Conservation (phyloP, 1,140 invertebrate species). For the Drosophila tristis region DNA sequence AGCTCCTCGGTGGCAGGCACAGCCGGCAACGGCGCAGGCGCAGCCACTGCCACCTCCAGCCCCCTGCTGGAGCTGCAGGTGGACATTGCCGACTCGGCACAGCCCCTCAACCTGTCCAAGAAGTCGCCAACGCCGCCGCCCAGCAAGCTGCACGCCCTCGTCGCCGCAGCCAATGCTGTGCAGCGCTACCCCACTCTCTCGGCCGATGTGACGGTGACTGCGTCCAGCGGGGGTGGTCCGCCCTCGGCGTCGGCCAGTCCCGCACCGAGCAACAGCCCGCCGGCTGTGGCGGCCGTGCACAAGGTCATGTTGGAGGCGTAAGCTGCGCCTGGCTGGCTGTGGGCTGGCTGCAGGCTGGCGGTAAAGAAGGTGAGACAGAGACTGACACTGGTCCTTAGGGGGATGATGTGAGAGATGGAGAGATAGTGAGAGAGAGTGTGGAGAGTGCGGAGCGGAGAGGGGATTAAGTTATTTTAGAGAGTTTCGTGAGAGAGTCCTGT, state of each 20-base stretch:
- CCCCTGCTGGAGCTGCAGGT: constrained; percentile 90
- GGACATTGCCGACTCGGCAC: constrained; percentile 91
- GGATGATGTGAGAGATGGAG: constrained; percentile 20
- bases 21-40: constrained; percentile 82
- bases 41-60: constrained; percentile 85
- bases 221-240: constrained; percentile 45
- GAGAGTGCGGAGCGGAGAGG: constrained; percentile 21
- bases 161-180: constrained; percentile 73
- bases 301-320: constrained; percentile 87
- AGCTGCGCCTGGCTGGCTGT: constrained; percentile 55
- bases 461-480: constrained; percentile 65
- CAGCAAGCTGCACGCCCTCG: constrained; percentile 84
- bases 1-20: constrained; percentile 24
- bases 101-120: constrained; percentile 94
- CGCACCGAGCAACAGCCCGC: constrained; percentile 45
- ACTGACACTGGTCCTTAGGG: constrained; percentile 10
- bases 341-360: not conserved
- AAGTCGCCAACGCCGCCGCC: constrained; percentile 93
- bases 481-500: constrained; percentile 37
- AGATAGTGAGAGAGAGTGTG: constrained; percentile 4
- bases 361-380: constrained; percentile 47
- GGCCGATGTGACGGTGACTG: constrained; percentile 78
- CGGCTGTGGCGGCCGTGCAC: constrained; percentile 83
- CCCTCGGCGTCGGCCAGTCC: constrained; percentile 57
- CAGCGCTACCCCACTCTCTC: constrained; percentile 75